These are phyloP conservation scores for Muschampia plurimacula DNA, from an alignment of 2,888 invertebrate genomes.

Conservation along the genomic window DNA sequence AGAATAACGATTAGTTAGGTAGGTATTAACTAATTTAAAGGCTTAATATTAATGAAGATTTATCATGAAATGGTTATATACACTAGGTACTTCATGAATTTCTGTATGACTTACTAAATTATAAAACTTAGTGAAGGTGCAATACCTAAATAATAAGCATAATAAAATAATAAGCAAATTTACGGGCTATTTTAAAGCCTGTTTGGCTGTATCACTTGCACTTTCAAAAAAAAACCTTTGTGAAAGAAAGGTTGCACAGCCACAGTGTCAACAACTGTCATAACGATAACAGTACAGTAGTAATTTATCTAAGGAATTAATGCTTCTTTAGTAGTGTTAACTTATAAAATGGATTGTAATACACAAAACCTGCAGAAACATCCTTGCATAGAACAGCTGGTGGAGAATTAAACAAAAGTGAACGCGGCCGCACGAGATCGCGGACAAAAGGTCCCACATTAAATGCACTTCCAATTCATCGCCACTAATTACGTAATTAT, in stretches of 20 bases:
- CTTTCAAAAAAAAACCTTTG: background rate
- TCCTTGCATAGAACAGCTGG: conserved; percentile 72
- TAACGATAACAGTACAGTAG: background rate
- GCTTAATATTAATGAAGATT: too few species aligned
- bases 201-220: background rate
- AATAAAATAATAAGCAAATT: too few species aligned
- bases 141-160: too few species aligned
- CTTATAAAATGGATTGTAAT: conserved; percentile 21
- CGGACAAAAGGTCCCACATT: conserved; percentile 77
- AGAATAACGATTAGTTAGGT: too few species aligned
- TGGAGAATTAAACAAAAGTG: conserved; percentile 64
- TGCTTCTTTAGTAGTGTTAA: conserved; percentile 8
- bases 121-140: too few species aligned
- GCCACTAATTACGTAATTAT: conserved; percentile 84
- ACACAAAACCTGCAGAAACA: conserved; percentile 62
- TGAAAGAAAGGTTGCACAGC: background rate
- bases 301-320: conserved; percentile 3
- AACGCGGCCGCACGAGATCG: conserved; percentile 65
- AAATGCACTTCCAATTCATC: conserved; percentile 81
- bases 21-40: too few species aligned
- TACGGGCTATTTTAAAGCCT: background rate
- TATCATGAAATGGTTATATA: too few species aligned
- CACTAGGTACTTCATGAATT: too few species aligned
- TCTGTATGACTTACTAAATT: too few species aligned
- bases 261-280: background rate